Base-by-base conservation (phyloP, 2,797 vertebrate species). In the Enteromius afrohamiltoni region DNA sequence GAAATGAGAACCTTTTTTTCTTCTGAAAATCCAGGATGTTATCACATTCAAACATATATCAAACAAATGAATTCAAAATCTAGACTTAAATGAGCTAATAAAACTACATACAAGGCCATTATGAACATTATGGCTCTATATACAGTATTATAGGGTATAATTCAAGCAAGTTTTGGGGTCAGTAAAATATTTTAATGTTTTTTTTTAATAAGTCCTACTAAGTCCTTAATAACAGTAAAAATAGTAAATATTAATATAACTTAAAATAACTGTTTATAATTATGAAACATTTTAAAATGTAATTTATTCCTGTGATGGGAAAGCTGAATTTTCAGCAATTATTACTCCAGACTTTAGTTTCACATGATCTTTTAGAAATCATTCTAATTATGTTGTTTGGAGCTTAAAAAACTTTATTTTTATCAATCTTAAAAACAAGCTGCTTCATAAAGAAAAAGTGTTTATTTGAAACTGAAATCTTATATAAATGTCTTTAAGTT, bases 21-120 rank as follows among this genome's bases (percentile, higher is more conserved):
- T 19, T 26, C 21, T 0, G 1, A 51, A 74, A 74, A 58, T n/a
- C 3, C 10, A 65, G 60, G 31, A 49, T n/a, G n/a, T 67, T 53
- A 76, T 67, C 7, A 55, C 8, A 29, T 77, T 77, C 60, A 78
- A 64, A 65, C 10, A 13, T 77, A 31, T 16, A 76, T 58, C n/a
- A 77, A 29, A 23, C 53, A 58, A 11, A 45, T 23, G 8, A 40
- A 37, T 77, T 74, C 2, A 14, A 62, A 77, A 11, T 1, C 23
- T 51, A 49, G 14, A 17, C 69, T 3, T 17, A 40, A 58, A 75
- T 4, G 7, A 75, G 21, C 31, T 51, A 37, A 58, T 53, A 74
- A 74, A 74, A 53, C 29, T n/a, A 21, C 17, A 51, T 11, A 29
- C 45, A 31, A 34, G 26, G 16, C 29, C 10, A 14, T 34, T 13